Evolutionary conservation across 1,140 invertebrate genomes (phyloP).

Genomic region (Drosophila takahashii): DNA sequence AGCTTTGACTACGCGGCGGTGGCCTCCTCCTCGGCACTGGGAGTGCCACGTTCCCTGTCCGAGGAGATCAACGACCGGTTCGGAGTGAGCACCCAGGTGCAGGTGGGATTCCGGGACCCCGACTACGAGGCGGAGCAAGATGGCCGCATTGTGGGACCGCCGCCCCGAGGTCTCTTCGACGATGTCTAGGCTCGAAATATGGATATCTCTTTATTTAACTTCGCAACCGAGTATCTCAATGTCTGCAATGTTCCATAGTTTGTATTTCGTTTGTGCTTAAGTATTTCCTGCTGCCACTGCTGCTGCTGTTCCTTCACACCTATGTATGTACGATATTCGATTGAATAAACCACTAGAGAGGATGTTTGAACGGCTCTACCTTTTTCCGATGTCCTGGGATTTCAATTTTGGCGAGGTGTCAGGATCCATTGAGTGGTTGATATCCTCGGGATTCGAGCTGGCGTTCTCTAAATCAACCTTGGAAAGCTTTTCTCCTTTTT

Average conservation of each 20-base stretch:
- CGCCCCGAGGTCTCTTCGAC: slow-evolving; percentile 93
- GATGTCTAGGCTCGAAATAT: slow-evolving; percentile 87
- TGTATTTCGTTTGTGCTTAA: slow-evolving; percentile 51
- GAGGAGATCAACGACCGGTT: slow-evolving; percentile 88
- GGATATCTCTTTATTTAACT: slow-evolving; percentile 26
- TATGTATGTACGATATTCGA: slow-evolving; percentile 47
- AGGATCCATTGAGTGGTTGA: neutral
- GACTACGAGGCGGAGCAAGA: slow-evolving; percentile 84
- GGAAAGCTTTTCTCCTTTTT: neutral
- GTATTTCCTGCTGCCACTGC: slow-evolving; percentile 38
- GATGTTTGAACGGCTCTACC: neutral
- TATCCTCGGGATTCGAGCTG: neutral
- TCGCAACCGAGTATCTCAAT: slow-evolving; percentile 47
- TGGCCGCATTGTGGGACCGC: slow-evolving; percentile 86
- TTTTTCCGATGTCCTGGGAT: neutral
- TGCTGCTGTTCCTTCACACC: slow-evolving; percentile 69
- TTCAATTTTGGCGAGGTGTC: neutral
- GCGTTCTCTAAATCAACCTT: neutral
- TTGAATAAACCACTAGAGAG: slow-evolving; percentile 40
- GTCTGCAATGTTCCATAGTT: slow-evolving; percentile 47
- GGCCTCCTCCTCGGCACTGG: slow-evolving; percentile 61
- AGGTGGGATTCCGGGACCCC: slow-evolving; percentile 80
- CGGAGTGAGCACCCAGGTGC: slow-evolving; percentile 86
- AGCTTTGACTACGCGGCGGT: slow-evolving; percentile 66
- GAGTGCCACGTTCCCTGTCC: slow-evolving; percentile 84